Evolutionary conservation across 2,797 vertebrate genomes (phyloP), one percentile per base, ranked within the genome.

Genomic region (Antrozous pallidus): DNA sequence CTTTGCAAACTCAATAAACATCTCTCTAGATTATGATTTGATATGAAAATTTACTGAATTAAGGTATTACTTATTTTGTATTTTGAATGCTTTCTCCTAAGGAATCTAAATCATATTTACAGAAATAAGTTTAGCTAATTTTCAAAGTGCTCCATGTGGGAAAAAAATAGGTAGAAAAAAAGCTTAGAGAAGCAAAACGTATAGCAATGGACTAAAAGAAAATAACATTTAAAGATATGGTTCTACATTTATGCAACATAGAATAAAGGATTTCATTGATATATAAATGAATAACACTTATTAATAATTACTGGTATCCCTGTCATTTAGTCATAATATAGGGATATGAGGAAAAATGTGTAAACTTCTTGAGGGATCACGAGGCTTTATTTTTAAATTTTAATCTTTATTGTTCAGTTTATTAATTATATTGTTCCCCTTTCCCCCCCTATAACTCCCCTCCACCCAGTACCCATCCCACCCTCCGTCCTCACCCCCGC

Each of bases 91-190:
- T 93, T 90, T 92, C 70, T 91, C 77, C 73, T 87, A 67, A 90
- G 54, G 81, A 95, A 69, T 82, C 71, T 92, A 96, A 95, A 93
- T 90, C 75, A 65, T 94, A 95, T 94, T 94, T 94, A 94, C 13
- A 90, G 70, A 88, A 90, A 33, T 90, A 65, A 24, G 90, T 61
- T 28, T 61, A 61, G 80, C 33, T 96, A 93, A 95, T 95, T 96
- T 96, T 94, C 88, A 93, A 94, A 95, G 28, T 69, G 49, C 10
- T 82, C 65, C 63, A 92, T 88, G 92, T 95, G 78, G 20, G 92
- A 83, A 9, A 89, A 79, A 36, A 94, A 54, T 38, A 75, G 31
- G 49, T 79, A 79, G 63, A 40, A 89, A 58, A 84, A 93, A 61
- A 91, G 18, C 16, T 70, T 75, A 54, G 9, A 82, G 81, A 96